phyloP scores from a whole-genome alignment of 2,797 vertebrate species.

The Xiphorhynchus erythropygius region DNA sequence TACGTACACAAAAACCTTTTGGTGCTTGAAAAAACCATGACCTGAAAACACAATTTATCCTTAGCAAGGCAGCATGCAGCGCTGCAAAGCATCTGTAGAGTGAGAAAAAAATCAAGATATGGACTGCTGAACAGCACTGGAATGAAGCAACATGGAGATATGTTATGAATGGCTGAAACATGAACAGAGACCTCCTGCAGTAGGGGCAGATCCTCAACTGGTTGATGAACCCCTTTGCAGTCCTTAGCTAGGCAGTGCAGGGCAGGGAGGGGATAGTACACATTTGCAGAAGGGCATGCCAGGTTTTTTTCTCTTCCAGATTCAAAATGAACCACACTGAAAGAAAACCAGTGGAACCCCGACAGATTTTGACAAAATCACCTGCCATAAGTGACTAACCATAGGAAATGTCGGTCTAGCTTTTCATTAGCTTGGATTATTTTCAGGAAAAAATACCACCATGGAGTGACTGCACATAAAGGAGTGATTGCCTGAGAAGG shows the following conservation, averaged over 20 bases:
- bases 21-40: conserved; percentile 23
- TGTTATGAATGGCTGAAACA: neutral
- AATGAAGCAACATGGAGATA: neutral
- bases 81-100: neutral
- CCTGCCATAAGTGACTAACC: neutral
- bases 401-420: fast-evolving
- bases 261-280: neutral
- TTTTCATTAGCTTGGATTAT: neutral
- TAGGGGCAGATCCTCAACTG: neutral
- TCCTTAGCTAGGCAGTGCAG: neutral
- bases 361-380: neutral
- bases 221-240: neutral
- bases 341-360: neutral
- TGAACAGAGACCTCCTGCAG: neutral
- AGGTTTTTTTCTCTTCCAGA: neutral
- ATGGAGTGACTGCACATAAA: neutral
- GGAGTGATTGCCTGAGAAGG: neutral
- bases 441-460: neutral
- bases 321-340: neutral
- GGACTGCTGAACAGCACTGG: neutral
- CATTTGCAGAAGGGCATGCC: neutral
- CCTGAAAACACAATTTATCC: conserved; percentile 24
- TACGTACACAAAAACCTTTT: neutral
- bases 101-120: neutral
- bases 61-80: neutral